These are phyloP conservation scores for Potorous gilbertii DNA, from an alignment of 2,797 vertebrate genomes.

Conservation along the genomic window DNA sequence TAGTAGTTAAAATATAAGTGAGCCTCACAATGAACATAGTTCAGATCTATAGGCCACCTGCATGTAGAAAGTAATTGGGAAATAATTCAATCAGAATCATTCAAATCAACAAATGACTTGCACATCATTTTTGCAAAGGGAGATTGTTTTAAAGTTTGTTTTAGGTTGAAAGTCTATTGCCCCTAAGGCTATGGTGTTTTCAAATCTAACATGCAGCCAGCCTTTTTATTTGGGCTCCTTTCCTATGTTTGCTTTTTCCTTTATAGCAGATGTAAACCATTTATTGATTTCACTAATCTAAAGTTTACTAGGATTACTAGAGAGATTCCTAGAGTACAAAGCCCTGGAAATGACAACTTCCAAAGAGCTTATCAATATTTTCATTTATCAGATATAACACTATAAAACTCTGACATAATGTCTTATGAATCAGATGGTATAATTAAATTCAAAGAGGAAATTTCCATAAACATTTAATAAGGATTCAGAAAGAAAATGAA, in stretches of 20 bases:
- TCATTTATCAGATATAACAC: conserved; percentile 43
- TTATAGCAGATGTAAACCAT: background rate
- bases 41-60: background rate
- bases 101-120: background rate
- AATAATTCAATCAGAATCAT: background rate
- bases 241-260: conserved; percentile 30
- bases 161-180: background rate
- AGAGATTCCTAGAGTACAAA: conserved; percentile 31
- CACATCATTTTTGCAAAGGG: background rate
- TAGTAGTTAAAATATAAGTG: background rate
- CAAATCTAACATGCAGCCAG: background rate
- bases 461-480: conserved; percentile 66
- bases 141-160: background rate
- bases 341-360: background rate
- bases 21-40: background rate
- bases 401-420: conserved; percentile 4
- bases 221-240: conserved; percentile 21
- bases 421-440: conserved; percentile 37
- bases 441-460: conserved; percentile 66
- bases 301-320: conserved; percentile 18
- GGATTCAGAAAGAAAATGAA: conserved; percentile 48
- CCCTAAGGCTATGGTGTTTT: background rate
- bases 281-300: conserved; percentile 46
- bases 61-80: background rate
- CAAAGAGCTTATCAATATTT: background rate